Base-by-base conservation (phyloP, 2,888 invertebrate genomes). In the Ichneumoninae sp. region DNA sequence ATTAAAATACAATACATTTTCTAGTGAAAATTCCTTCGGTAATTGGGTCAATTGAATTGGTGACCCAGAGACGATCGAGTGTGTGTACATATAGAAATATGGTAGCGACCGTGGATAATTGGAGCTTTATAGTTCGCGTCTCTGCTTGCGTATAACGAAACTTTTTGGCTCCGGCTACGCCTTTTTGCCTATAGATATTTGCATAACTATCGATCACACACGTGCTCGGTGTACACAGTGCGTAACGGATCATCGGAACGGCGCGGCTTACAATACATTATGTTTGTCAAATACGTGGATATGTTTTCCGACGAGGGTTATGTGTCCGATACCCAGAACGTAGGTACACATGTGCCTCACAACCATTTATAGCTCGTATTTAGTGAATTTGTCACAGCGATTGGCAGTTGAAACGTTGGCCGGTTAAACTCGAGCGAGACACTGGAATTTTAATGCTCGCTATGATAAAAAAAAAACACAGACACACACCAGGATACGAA, bases 261-360 rank as follows among this genome's bases (percentile, higher is more conserved):
- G 50, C 65, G 22, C 30, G n/a, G 54, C 71, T 75, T 50, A 57
- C 68, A 78, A 50, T 57, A n/a, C n/a, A 83, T 50, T 63, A 88
- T 91, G 91, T 90, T 91, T 80, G 87, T 89, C 75, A 89, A 89
- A 79, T 88, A 89, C 88, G 87, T 87, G 77, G 89, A 91, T 68
- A 83, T 90, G 86, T 88, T 90, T 82, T 77, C 69, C 76, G 90
- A 90, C 88, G 90, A 90, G 74, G 90, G 89, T 57, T 90, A 90
- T 85, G 85, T 71, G 16, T 91, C 89, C 36, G 90, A 91, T 78
- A 84, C 86, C 16, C 66, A 86, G 57, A 85, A 73, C 54, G 89
- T 88, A 88, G 82, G 89, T 89, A 86, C 47, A 78, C 26, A 22
- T 10, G 22, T 5, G 63, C n/a, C 30, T 16, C n/a, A 6, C 52